Conservation (phyloP, 2,113 vertebrate species). For the Erinaceus europaeus region DNA sequence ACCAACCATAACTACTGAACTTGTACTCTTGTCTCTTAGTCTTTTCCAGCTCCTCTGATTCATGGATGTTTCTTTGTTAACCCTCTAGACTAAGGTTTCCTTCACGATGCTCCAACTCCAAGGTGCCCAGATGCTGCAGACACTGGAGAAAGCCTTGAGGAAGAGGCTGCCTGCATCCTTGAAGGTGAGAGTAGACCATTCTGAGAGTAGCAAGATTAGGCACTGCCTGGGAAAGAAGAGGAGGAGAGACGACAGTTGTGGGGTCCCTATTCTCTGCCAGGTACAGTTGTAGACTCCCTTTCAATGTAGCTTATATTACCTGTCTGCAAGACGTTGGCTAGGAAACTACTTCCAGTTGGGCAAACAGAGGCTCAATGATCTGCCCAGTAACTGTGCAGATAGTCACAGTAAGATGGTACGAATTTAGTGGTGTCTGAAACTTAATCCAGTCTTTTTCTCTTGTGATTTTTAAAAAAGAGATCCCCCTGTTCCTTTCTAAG, state of each 20-base stretch:
- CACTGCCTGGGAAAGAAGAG: neutral
- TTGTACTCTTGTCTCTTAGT: neutral
- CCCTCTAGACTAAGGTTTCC: neutral
- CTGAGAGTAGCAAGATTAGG: too few relatives aligned
- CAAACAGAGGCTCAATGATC: neutral
- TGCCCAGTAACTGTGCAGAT: neutral
- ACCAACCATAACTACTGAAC: too few relatives aligned
- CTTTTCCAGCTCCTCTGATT: neutral
- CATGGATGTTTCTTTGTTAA: neutral
- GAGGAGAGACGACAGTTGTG: neutral
- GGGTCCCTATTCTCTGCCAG: neutral
- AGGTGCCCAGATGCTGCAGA: slow-evolving; percentile 36
- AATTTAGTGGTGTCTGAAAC: too few relatives aligned
- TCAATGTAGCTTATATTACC: neutral
- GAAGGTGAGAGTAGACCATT: slow-evolving; percentile 58
- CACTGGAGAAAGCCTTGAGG: slow-evolving; percentile 41
- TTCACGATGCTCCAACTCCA: slow-evolving; percentile 37
- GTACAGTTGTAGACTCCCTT: neutral
- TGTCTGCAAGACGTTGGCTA: neutral
- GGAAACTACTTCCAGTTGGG: neutral
- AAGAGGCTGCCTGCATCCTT: slow-evolving; percentile 52
- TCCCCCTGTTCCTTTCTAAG: too few relatives aligned
- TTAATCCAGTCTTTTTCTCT: too few relatives aligned
- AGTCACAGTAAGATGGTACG: neutral
- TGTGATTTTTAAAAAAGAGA: too few relatives aligned